Conservation (phyloP, 2,797 vertebrate genomes). For the Malurus leucopterus region DNA sequence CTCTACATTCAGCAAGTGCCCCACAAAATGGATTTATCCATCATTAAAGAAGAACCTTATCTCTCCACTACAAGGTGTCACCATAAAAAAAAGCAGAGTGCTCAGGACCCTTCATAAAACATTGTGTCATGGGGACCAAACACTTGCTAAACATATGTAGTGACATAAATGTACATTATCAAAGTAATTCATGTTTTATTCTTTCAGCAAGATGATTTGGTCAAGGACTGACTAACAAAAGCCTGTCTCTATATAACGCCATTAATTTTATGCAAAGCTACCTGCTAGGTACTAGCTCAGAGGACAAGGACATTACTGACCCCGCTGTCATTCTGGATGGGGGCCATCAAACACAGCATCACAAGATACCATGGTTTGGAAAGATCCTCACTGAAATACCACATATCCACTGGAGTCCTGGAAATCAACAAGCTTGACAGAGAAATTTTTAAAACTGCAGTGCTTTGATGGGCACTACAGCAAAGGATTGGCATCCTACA, state of each 20-base stretch:
- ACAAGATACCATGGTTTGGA: not conserved
- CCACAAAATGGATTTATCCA: not conserved
- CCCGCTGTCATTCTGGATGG: not conserved
- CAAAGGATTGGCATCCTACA: not conserved
- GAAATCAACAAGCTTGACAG: not conserved
- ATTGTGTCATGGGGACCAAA: not conserved
- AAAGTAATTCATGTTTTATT: not conserved
- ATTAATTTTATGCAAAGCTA: not conserved
- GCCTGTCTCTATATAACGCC: not conserved
- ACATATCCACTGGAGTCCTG: not conserved
- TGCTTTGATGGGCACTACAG: not conserved
- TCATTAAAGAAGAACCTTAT: not conserved
- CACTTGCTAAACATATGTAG: not conserved
- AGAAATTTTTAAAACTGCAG: not conserved
- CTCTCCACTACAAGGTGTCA: not conserved
- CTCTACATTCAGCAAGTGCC: not conserved
- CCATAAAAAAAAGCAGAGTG: not conserved
- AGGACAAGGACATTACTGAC: not conserved
- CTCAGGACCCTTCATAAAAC: not conserved
- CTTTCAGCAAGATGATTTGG: not conserved
- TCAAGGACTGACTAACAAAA: not conserved
- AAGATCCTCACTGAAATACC: not conserved
- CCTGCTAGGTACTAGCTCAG: not conserved
- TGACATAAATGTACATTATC: not conserved
- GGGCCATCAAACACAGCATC: not conserved